These are phyloP conservation scores for Chaetoderma sp. DNA, from an alignment of 2,888 invertebrate species.

Conservation along the genomic window DNA sequence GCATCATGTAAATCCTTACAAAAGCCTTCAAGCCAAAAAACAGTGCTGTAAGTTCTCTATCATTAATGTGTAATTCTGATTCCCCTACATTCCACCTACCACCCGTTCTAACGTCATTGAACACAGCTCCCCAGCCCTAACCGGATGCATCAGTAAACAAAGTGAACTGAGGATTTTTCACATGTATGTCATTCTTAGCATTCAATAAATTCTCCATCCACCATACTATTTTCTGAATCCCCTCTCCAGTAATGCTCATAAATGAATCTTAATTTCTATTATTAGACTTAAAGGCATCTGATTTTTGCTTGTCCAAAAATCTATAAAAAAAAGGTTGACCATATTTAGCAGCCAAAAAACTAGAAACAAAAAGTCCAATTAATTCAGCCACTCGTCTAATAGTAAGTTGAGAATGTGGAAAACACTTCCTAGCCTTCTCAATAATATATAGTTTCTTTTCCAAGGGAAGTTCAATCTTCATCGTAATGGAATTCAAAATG, in stretches of 20 bases:
- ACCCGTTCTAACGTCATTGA: conserved; percentile 4
- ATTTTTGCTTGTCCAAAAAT: conserved; percentile 29
- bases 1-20: not conserved
- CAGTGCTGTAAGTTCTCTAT: conserved; percentile 27
- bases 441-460: conserved; percentile 11
- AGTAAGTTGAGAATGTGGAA: not conserved
- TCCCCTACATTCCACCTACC: conserved; percentile 24
- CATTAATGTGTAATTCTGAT: conserved; percentile 18
- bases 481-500: conserved; percentile 22
- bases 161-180: no score
- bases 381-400: conserved; percentile 24
- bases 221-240: conserved; percentile 24
- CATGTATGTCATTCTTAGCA: no score
- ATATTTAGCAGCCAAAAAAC: conserved; percentile 30
- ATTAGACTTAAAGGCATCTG: conserved; percentile 9
- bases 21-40: conserved; percentile 11
- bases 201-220: conserved; percentile 33
- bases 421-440: not conserved
- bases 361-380: conserved; percentile 34
- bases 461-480: conserved; percentile 27
- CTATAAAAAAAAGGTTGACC: conserved; percentile 31
- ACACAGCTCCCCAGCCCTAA: conserved; percentile 23
- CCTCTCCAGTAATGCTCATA: conserved; percentile 16
- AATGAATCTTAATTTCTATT: conserved; percentile 26
- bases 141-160: conserved; percentile 22